Conservation (phyloP, 2,797 vertebrate genomes). For the Chanos chanos region DNA sequence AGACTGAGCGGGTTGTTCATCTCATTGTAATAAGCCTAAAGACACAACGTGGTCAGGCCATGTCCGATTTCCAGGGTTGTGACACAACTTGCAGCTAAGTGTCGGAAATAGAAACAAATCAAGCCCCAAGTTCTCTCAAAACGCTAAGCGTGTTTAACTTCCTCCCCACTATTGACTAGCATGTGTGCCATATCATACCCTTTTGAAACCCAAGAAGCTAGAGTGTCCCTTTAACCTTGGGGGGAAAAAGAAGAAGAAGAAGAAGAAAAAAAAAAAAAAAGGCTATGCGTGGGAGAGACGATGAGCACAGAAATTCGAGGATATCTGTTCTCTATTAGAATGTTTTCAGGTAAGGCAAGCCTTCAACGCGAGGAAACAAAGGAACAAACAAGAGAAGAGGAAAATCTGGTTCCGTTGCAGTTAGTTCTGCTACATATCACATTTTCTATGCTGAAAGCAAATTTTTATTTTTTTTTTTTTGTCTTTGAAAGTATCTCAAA, state of each 20-base stretch:
- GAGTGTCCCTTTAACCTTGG: conserved; percentile 4
- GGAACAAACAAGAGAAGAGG: conserved; percentile 71
- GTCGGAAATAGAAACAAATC: conserved; percentile 13
- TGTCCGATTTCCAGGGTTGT: neutral
- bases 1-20: neutral
- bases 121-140: conserved; percentile 66
- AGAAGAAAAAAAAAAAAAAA: conserved; percentile 47
- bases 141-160: neutral
- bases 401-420: conserved; percentile 71
- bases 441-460: conserved; percentile 77
- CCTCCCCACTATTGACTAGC: neutral
- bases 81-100: neutral
- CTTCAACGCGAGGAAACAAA: conserved; percentile 75
- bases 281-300: conserved; percentile 56
- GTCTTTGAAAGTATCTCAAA: conserved; percentile 79
- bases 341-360: conserved; percentile 87
- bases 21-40: neutral
- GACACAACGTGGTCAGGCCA: neutral
- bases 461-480: conserved; percentile 67
- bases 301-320: conserved; percentile 97
- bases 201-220: neutral
- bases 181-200: neutral
- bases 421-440: conserved; percentile 79
- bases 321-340: conserved; percentile 99
- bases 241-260: conserved; percentile 1